Percentiles rank a stretch among this genome's conserved stretches.
These are phyloP conservation scores for Agrotis ipsilon DNA, from an alignment of 2,888 invertebrate genomes.

Conservation along the genomic window DNA sequence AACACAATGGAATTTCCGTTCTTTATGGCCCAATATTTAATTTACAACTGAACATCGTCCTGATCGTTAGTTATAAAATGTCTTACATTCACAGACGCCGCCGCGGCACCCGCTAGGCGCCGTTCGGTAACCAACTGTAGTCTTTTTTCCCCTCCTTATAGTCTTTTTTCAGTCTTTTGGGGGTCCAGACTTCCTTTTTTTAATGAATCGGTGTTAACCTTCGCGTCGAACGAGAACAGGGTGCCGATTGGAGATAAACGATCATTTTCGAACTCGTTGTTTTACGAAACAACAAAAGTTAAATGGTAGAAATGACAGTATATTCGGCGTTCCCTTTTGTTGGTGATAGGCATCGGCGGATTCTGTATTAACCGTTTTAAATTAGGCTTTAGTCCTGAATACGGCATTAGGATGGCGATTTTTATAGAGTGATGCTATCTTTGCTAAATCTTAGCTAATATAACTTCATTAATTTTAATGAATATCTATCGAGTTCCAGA, in stretches of 20 bases:
- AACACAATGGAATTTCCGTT: conserved; percentile 18
- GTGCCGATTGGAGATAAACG: conserved; percentile 90
- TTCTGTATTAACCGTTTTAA: conserved; percentile 73
- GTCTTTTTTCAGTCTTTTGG: conserved; percentile 90
- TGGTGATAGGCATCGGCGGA: conserved; percentile 80
- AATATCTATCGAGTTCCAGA: conserved; percentile 6
- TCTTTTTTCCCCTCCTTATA: conserved; percentile 82
- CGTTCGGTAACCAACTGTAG: conserved; percentile 88
- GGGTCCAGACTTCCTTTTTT: conserved; percentile 88
- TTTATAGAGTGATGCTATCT: conserved; percentile 30
- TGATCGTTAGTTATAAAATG: conserved; percentile 77
- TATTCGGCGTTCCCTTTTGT: conserved; percentile 79
- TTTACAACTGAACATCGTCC: conserved; percentile 11
- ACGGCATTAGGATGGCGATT: conserved; percentile 21
- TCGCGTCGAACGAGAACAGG: conserved; percentile 89
- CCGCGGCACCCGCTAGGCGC: conserved; percentile 89
- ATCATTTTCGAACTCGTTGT: conserved; percentile 71
- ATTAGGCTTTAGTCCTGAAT: conserved; percentile 69
- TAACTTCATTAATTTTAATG: conserved; percentile 37
- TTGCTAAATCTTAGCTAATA: conserved; percentile 13
- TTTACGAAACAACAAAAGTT: conserved; percentile 64
- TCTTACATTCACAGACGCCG: conserved; percentile 88
- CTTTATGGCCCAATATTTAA: conserved; percentile 37
- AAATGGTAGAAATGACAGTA: conserved; percentile 87
- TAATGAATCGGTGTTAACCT: conserved; percentile 91